A percentile compares a stretch with the other conserved stretches of the same genome.
phyloP scores from a whole-genome alignment of 2,888 invertebrate species.

The Drosophila prolongata region DNA sequence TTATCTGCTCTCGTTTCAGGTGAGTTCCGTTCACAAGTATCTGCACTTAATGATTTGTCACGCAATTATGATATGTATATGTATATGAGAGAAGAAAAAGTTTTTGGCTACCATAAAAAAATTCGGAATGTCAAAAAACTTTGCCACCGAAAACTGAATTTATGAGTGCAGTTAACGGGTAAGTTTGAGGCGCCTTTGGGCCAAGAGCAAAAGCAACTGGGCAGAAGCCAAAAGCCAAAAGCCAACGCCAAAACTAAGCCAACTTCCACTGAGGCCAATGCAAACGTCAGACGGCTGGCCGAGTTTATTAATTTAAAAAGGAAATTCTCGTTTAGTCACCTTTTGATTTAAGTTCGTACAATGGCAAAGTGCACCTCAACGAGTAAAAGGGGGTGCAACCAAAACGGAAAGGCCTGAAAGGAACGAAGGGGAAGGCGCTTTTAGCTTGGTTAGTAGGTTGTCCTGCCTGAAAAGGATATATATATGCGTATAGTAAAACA shows the following conservation, averaged over 20 bases:
- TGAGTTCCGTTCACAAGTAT: conserved; percentile 47
- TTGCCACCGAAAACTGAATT: conserved; percentile 65
- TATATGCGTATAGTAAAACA: not conserved
- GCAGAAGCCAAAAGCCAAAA: conserved; percentile 35
- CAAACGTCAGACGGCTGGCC: conserved; percentile 29
- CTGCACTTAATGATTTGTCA: conserved; percentile 39
- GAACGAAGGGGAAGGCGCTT: not conserved
- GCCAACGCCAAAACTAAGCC: conserved; percentile 22
- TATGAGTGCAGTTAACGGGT: conserved; percentile 75
- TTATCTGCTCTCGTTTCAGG: conserved; percentile 55
- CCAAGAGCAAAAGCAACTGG: conserved; percentile 22
- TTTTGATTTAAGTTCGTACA: conserved; percentile 74
- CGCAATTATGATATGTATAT: conserved; percentile 13
- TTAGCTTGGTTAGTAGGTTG: conserved; percentile 25
- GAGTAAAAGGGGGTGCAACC: not conserved
- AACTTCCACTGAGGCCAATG: conserved; percentile 3
- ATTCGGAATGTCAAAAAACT: conserved; percentile 68
- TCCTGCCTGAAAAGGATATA: conserved; percentile 15
- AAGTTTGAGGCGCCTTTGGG: conserved; percentile 62
- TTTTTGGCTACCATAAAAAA: conserved; percentile 63
- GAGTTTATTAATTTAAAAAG: conserved; percentile 83
- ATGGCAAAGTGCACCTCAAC: conserved; percentile 34
- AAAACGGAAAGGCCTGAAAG: not conserved
- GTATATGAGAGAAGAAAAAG: conserved; percentile 40
- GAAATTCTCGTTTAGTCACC: conserved; percentile 84